Base-by-base conservation (phyloP, 1,140 invertebrate species). In the Halesus radiatus region DNA sequence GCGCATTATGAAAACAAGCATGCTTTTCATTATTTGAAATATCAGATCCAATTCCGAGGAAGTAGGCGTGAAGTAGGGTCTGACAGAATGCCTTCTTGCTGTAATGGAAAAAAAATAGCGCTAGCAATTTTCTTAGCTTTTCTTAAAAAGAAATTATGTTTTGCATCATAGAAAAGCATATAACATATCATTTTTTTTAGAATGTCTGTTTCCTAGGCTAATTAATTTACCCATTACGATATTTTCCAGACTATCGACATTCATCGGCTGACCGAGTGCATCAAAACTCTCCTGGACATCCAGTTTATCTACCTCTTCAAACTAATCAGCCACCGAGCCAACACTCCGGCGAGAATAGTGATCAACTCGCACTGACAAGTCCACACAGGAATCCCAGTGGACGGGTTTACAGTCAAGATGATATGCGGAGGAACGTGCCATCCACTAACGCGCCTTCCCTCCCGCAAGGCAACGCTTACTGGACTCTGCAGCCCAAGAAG, bases 211-310 rank as follows among this genome's bases (percentile, higher is more conserved):
- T 1, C 37, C 37, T 13, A 7, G 37, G 10, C 37, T 45, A 10
- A 10, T 10, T 45, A 60, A 23, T 60, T 60, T 22, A 60, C 56
- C 7, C 16, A 20, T 18, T 66, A 15, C 3, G 16, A 66, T 66
- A 62, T 50, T 77, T 90, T 89, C 83, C 89, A 90, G 89, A 89
- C 87, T 89, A 88, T 90, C 89, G 88, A 90, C 89, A 88, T 89
- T 88, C 87, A 86, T 87, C 85, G 86, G 88, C 88, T 90, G 89
- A 89, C 74, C 76, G 70, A 22, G 74, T 74, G 23, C 75, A 79
- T 37, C 75, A 37, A 74, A 78, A 54, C 23, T 56, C 66, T 18
- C 60, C 66, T 70, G 50, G 53, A 58, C 81, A 78, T 66, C 66
- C 75, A 13, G 56, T 54, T n/a, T 70, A 68, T 75, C 50, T 78